Evolutionary conservation across 2,888 invertebrate species (phyloP), one percentile per base, ranked within the genome.

Genomic region (Drosophila eohydei): DNA sequence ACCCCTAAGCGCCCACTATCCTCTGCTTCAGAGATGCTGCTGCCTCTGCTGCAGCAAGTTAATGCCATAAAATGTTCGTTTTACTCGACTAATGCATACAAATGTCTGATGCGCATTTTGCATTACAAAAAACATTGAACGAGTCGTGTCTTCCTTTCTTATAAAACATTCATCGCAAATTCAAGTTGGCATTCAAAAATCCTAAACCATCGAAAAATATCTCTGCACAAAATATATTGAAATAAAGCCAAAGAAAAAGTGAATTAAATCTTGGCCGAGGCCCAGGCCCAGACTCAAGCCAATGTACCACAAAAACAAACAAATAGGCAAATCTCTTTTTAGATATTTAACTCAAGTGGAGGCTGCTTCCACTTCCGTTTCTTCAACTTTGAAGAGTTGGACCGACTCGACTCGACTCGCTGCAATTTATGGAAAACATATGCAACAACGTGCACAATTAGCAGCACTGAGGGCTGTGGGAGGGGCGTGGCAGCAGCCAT

Each of bases 41-140:
- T 60, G 50, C 21, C 54, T 44, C 52, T 61, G 48, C 54, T 61
- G 62, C 72, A 68, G 77, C 80, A 72, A 59, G 67, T 77, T 79
- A 70, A 81, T 83, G 74, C 88, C 84, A 84, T 89, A 89, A 87
- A 85, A 89, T 89, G 89, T 84, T 80, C 85, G 82, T 84, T 84
- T 87, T 84, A 74, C 78, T 71, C 87, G 89, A 40, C 89, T 87
- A 85, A 85, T 85, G 89, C 84, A 85, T 85, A 85, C 89, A 85
- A 85, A 85, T 85, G 88, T 59, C 77, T 81, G 89, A 84, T 84
- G 89, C 77, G 69, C 88, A 83, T 74, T 87, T 87, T 83, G 84
- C 81, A 84, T 88, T 79, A 81, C 82, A 82, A 83, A 78, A 84
- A 78, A 43, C 50, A 50, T 12, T 62, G 71, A 71, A 59, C 70